These are phyloP conservation scores for Macrostomum cliftonense DNA, from an alignment of 2,888 invertebrate genomes.

Conservation along the genomic window DNA sequence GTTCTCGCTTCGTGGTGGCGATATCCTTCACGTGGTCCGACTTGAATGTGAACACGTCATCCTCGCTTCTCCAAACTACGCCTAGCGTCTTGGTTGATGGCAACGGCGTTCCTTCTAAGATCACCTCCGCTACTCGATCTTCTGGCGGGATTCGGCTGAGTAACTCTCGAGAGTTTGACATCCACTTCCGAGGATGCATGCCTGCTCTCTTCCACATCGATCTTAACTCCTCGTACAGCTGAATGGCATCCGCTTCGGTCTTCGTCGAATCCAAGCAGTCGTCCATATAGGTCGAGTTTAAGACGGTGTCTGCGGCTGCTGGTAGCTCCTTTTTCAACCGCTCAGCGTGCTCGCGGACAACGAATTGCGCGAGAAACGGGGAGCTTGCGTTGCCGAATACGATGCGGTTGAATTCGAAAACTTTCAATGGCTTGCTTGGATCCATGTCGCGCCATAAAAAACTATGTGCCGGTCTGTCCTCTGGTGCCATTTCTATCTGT, in stretches of 20 bases:
- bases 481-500: slow-evolving; percentile 1
- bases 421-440: neutral
- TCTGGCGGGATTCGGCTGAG: too few species aligned
- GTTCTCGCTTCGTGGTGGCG: too few species aligned
- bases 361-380: slow-evolving; percentile 9
- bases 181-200: too few species aligned
- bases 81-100: too few species aligned
- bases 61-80: too few species aligned
- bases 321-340: slow-evolving; percentile 1
- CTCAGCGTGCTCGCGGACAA: slow-evolving; percentile 5
- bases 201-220: neutral
- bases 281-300: slow-evolving; percentile 12
- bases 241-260: slow-evolving; percentile 5
- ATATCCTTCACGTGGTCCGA: too few species aligned
- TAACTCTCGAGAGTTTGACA: too few species aligned
- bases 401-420: slow-evolving; percentile 5
- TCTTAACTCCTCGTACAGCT: neutral
- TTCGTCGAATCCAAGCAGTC: slow-evolving; percentile 11
- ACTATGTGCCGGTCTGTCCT: slow-evolving; percentile 5
- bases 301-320: slow-evolving; percentile 8
- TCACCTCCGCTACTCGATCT: too few species aligned
- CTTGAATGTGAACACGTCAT: too few species aligned
- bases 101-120: neutral
- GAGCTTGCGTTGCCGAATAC: slow-evolving; percentile 6
- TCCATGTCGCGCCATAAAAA: slow-evolving; percentile 10